Evolutionary conservation across 2,113 vertebrate genomes (phyloP).

Genomic region (Mus musculus): GRCm39 chrX:99993501-99994000

Average conservation of each 20-base stretch:
- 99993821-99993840: neutral
- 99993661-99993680: no score
- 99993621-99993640: no score
- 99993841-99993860: neutral
- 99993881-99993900: neutral
- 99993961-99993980: neutral
- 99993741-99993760: neutral
- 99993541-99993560: neutral
- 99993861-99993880: neutral
- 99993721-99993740: neutral
- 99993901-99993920: neutral
- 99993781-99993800: neutral
- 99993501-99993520: neutral
- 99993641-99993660: no score
- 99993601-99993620: no score
- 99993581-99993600: no score
- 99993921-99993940: neutral
- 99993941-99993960: neutral
- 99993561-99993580: no score
- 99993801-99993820: neutral
- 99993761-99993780: neutral
- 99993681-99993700: no score
- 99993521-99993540: neutral
- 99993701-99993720: no score
- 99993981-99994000: neutral